Evolutionary conservation across 2,113 vertebrate species (phyloP), one percentile per base, ranked within the genome.

Genomic region (Alligator mississippiensis): DNA sequence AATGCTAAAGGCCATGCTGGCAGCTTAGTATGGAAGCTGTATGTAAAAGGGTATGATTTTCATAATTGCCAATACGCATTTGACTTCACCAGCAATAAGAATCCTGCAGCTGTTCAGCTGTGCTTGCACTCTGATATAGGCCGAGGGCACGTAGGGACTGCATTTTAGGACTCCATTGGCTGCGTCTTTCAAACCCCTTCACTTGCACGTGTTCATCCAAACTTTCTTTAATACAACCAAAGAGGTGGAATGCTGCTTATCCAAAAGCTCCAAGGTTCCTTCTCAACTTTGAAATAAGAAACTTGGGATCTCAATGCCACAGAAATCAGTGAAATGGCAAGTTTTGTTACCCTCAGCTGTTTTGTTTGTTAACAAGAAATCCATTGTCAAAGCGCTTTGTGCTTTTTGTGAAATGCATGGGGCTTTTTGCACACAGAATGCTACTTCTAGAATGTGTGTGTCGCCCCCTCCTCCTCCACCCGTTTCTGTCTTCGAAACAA

Each of bases 41-140:
- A 2, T 25, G 18, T 9, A 79, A 85, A 83, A 1, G 3, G 66
- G 66, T 76, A 1, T 4, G 77, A 85, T 68, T 47, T 24, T 91
- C 75, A 25, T 3, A 77, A 64, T 25, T 28, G 80, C 94, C 95
- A 93, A 92, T 64, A 80, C 2, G 1, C 5, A 3, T n/a, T 70
- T 66, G 89, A 61, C 91, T 86, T 83, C 24, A 1, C 84, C 70
- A 90, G 95, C 96, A 96, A 92, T 89, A 96, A 93, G 78, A 90
- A 90, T 86, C 78, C 79, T 28, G 87, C 34, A 27, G 38, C n/a
- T 6, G 16, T 5, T 89, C 3, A 0, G 5, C 82, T 5, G 76
- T 78, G 77, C 89, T 58, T 82, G 22, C 4, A 62, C n/a, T 0
- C 14, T 1, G 2, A 38, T 47, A 14, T 25, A 13, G 14, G 91